phyloP scores from a whole-genome alignment of 1,140 invertebrate genomes.

The Drosophila pallidifrons region DNA sequence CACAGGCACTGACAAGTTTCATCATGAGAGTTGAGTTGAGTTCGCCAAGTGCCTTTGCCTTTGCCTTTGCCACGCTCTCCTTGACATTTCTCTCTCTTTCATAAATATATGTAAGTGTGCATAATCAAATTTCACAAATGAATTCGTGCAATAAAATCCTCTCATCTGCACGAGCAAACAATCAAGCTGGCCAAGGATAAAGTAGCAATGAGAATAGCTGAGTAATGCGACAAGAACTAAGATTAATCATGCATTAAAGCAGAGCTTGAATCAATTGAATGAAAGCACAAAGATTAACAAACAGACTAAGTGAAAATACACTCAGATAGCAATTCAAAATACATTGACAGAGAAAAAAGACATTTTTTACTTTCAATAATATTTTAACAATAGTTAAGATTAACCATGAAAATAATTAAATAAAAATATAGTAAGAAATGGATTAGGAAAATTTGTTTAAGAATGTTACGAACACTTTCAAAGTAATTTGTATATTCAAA shows the following conservation, averaged over 20 bases:
- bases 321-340: no score
- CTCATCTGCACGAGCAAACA: conserved; percentile 56
- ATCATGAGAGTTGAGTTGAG: conserved; percentile 13
- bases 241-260: background rate
- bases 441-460: no score
- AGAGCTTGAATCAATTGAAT: background rate
- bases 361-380: no score
- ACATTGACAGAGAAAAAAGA: no score
- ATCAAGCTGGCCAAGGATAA: conserved; percentile 10
- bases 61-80: no score
- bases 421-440: no score
- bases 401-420: no score
- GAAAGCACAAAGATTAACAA: background rate
- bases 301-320: no score
- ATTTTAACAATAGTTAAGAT: no score
- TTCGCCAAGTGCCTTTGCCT: background rate
- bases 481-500: no score
- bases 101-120: conserved; percentile 44
- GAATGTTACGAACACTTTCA: no score
- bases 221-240: background rate
- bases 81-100: background rate
- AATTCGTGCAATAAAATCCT: conserved; percentile 56
- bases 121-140: conserved; percentile 59
- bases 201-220: conserved; percentile 20
- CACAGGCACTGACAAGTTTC: conserved; percentile 43